Evolutionary conservation across 1,140 invertebrate species (phyloP), one percentile per base, ranked within the genome.

Genomic region (Aphelenchoides avenae): DNA sequence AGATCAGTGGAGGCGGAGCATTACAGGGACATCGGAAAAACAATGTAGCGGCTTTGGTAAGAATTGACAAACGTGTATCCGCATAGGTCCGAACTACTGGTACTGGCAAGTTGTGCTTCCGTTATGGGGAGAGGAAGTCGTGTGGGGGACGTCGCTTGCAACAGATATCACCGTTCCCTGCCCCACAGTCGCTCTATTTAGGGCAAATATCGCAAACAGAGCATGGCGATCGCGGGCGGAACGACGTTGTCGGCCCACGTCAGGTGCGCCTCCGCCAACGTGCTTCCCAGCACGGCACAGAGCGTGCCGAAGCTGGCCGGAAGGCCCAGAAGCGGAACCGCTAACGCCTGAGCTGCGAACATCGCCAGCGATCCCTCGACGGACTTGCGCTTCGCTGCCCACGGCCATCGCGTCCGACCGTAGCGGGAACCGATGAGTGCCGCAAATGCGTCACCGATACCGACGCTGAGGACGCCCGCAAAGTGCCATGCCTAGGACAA

Each of bases 301-400:
- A 24, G 57, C 49, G 53, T n/a, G 7, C 24, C 4, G 48, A 9
- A 18, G 54, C 11, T 34, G 34, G 58, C 33, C n/a, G 56, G 31
- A 5, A 22, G 37, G 24, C 57, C 34, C 20, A 40, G 57, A n/a
- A 61, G 13, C 5, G 56, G 6, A 36, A 22, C 30, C 20, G 30
- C 59, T 36, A 73, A 37, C 18, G 69, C 18, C 26, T 70, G 68
- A 11, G 33, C 22, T 26, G 57, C 15, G 37, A 72, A 64, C 68
- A 70, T 72, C 9, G 68, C 70, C 3, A 61, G 5, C 11, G 59
- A 61, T 15, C 68, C 68, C 50, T 70, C 68, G n/a, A 66, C 31
- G 0, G 68, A 51, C 44, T 70, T 70, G 11, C 37, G 3, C 31
- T 34, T 41, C 15, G 30, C 18, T n/a, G 31, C 30, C 26, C 20